Base-by-base conservation (phyloP, 2,797 vertebrate species). In the Cheirogaleus major region DNA sequence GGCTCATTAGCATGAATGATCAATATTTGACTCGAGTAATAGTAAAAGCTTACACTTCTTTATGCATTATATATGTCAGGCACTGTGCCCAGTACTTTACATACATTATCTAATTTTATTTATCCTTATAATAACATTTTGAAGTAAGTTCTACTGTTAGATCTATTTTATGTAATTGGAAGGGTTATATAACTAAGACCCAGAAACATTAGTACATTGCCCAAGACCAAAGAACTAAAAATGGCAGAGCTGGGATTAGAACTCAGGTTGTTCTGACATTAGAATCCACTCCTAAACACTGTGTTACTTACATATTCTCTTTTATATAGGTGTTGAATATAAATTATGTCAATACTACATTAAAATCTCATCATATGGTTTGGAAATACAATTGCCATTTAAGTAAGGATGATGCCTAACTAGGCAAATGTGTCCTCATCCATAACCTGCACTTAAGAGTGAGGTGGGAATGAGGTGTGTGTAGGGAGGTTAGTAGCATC, bases 201-300 rank as follows among this genome's bases (percentile, higher is more conserved):
- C 35, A 70, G 38, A 82, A 72, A 65, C 18, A 80, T 83, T 92
- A 69, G 14, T 73, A 69, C 27, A 59, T 69, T 95, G 41, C 25
- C 89, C 38, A 92, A 86, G 69, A 82, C 48, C n/a, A 59, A 93
- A 93, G n/a, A 92, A n/a, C 32, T 84, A 55, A 27, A 97, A 89
- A 87, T 55, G 25, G 15, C 27, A 95, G 61, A 73, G 61, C 2
- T 65, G 13, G 10, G 41, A 63, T 43, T 82, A 91, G 22, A 96
- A 70, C 27, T 4, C 35, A 70, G 45, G 5, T 78, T 96, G 22
- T 88, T 92, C 7, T 55, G 55, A 80, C 55, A 88, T 78, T 18
- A 67, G 63, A 90, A 79, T 4, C 11, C 9, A 87, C 59, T 96
- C 55, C 30, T 79, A 88, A 93, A 70, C 23, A 82, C 57, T 79